Evolutionary conservation across 2,888 invertebrate genomes (phyloP).

Genomic region (Homarus gammarus): DNA sequence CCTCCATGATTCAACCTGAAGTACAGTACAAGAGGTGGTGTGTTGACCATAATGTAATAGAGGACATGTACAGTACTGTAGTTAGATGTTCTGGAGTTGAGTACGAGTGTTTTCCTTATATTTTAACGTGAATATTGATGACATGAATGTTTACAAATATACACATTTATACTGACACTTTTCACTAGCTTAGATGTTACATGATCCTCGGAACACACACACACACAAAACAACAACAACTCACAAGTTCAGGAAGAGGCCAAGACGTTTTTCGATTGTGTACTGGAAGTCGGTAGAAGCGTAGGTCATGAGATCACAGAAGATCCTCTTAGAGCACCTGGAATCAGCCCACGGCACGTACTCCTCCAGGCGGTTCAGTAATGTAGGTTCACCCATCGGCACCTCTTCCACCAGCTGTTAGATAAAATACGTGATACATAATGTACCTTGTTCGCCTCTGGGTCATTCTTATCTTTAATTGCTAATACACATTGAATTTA

Average conservation of each 20-base stretch:
- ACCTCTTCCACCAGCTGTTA: neutral
- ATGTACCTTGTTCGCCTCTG: no score
- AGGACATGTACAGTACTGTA: neutral
- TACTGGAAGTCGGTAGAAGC: conserved; percentile 17
- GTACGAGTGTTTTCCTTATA: neutral
- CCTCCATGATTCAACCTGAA: conserved; percentile 37
- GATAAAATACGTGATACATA: no score
- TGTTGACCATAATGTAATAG: neutral
- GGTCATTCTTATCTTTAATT: no score
- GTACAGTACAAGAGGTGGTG: neutral
- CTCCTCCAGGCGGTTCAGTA: conserved; percentile 23
- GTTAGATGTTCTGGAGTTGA: neutral
- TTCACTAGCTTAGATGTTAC: neutral
- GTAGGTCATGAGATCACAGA: conserved; percentile 53
- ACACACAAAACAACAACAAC: conserved; percentile 7
- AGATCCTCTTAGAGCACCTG: conserved; percentile 42
- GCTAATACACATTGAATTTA: no score
- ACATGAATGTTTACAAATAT: neutral
- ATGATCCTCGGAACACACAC: neutral
- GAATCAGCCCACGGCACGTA: conserved; percentile 22
- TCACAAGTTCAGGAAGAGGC: conserved; percentile 37
- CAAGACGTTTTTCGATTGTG: conserved; percentile 32
- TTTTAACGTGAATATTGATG: neutral
- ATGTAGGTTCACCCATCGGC: neutral
- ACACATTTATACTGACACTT: neutral